phyloP scores from a whole-genome alignment of 2,113 vertebrate genomes.

The Excalfactoria chinensis region DNA sequence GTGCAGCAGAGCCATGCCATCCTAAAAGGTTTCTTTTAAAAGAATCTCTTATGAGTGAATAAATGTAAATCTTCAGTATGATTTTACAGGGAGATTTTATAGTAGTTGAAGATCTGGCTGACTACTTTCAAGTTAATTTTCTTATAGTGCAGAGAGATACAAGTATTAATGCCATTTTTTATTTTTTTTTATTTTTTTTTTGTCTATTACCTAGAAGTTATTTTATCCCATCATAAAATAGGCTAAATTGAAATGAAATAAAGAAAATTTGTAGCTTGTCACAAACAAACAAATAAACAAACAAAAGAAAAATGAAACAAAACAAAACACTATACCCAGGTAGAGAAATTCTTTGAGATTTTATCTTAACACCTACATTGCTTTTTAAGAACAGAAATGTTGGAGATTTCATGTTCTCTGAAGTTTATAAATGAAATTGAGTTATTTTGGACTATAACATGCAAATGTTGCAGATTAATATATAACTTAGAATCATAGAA shows the following conservation, averaged over 20 bases:
- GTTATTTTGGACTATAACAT: not conserved
- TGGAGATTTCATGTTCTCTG: not conserved
- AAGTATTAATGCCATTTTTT: not conserved
- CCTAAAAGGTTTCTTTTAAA: not conserved
- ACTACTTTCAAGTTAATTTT: not conserved
- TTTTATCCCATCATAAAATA: conserved; percentile 6
- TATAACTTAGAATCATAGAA: not conserved
- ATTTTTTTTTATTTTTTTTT: not conserved
- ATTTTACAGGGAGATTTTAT: not conserved
- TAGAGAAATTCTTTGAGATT: not conserved
- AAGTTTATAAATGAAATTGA: not conserved
- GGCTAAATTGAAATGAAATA: not conserved
- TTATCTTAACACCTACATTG: not conserved
- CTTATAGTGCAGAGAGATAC: not conserved
- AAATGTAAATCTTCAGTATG: not conserved
- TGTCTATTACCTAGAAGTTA: not conserved
- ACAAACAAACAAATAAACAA: not conserved
- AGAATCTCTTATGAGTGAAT: not conserved
- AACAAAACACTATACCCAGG: not conserved
- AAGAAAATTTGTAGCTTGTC: not conserved
- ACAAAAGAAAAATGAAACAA: not conserved
- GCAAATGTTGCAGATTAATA: not conserved
- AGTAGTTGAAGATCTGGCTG: not conserved
- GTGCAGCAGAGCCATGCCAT: not conserved
- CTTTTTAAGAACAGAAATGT: not conserved